These are phyloP conservation scores for Hemibagrus guttatus DNA, from an alignment of 2,797 vertebrate genomes.

Conservation along the genomic window DNA sequence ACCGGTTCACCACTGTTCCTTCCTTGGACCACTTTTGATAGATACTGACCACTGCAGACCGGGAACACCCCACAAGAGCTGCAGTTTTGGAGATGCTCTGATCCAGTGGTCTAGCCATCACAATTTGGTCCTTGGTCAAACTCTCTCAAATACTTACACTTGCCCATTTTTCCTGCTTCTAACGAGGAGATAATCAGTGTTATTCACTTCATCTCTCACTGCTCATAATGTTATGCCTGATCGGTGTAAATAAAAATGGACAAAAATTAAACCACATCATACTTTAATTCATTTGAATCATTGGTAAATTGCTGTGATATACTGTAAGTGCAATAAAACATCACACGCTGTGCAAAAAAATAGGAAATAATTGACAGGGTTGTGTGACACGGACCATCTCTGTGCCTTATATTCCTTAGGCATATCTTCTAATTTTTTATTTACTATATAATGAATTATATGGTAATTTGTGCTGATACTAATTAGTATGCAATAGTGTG, in stretches of 20 bases:
- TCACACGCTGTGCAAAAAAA: neutral
- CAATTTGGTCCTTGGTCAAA: too few species aligned
- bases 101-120: too few species aligned
- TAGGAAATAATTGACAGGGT: neutral
- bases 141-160: too few species aligned
- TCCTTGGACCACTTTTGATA: too few species aligned
- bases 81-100: too few species aligned
- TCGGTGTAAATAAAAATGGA: neutral
- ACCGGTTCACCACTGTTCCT: too few species aligned
- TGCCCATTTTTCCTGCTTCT: too few species aligned
- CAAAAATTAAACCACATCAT: neutral
- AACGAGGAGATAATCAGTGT: too few species aligned
- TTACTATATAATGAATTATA: neutral
- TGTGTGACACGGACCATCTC: neutral
- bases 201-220: too few species aligned
- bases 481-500: neutral
- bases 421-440: neutral
- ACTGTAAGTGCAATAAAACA: neutral
- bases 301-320: neutral
- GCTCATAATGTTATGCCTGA: too few species aligned
- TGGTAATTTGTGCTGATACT: neutral
- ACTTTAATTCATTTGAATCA: neutral
- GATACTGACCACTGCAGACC: too few species aligned
- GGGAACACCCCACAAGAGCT: too few species aligned
- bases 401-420: neutral